Conservation (phyloP, 1,140 invertebrate genomes). For the Hycleus phaleratus region DNA sequence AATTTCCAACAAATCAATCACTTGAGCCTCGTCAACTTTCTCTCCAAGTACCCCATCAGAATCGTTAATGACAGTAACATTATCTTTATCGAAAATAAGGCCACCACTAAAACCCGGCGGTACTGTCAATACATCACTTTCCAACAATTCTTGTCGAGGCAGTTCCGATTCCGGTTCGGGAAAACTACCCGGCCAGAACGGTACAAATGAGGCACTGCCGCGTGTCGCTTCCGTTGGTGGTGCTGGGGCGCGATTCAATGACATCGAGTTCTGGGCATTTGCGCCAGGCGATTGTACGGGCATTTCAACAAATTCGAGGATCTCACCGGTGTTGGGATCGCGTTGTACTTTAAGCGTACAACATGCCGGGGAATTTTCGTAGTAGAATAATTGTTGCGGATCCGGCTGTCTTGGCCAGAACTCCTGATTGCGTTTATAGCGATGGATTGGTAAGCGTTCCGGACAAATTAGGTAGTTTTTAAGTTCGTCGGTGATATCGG, state of each 20-base stretch:
- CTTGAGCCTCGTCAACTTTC: too few species aligned
- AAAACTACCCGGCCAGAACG: conserved; percentile 76
- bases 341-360: conserved; percentile 51
- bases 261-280: conserved; percentile 68
- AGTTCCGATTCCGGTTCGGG: conserved; percentile 45
- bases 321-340: conserved; percentile 61
- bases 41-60: too few species aligned
- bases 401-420: conserved; percentile 49
- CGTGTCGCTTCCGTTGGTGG: conserved; percentile 52
- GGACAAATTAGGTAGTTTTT: conserved; percentile 51
- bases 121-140: conserved; percentile 45
- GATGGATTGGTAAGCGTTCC: conserved; percentile 57
- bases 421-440: conserved; percentile 50
- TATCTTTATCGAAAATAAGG: conserved; percentile 47
- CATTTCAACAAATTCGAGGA: conserved; percentile 63
- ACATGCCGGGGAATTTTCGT: conserved; percentile 43
- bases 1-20: conserved; percentile 37
- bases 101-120: conserved; percentile 59
- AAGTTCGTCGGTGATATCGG: conserved; percentile 48
- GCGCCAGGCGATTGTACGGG: conserved; percentile 51
- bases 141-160: conserved; percentile 12
- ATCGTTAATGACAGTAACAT: too few species aligned
- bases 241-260: conserved; percentile 56
- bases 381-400: conserved; percentile 45
- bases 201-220: conserved; percentile 64